phyloP scores from a whole-genome alignment of 2,888 invertebrate genomes.

The Plagodis dolabraria region DNA sequence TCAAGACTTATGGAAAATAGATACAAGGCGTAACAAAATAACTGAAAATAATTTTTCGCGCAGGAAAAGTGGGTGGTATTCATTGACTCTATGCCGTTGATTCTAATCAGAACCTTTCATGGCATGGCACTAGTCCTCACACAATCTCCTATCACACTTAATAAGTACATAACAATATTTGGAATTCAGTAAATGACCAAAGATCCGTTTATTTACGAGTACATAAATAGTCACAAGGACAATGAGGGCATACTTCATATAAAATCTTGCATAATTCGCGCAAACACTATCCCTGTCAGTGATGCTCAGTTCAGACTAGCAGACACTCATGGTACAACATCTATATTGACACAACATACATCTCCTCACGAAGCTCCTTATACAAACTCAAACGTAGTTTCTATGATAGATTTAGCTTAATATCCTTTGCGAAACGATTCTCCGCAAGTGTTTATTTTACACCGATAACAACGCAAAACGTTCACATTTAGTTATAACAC shows the following conservation, averaged over 20 bases:
- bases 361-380: slow-evolving; percentile 33
- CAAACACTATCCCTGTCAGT: slow-evolving; percentile 83
- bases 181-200: slow-evolving; percentile 53
- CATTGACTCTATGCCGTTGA: slow-evolving; percentile 82
- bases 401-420: slow-evolving; percentile 19
- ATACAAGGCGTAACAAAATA: slow-evolving; percentile 73
- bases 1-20: slow-evolving; percentile 63
- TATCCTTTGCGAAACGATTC: slow-evolving; percentile 26
- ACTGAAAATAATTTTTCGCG: slow-evolving; percentile 67
- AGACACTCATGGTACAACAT: slow-evolving; percentile 66
- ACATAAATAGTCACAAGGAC: slow-evolving; percentile 40
- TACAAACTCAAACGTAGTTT: slow-evolving; percentile 27
- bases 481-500: slow-evolving; percentile 43
- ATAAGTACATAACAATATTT: slow-evolving; percentile 58
- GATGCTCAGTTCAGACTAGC: slow-evolving; percentile 84
- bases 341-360: slow-evolving; percentile 30
- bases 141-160: slow-evolving; percentile 82
- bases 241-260: slow-evolving; percentile 62
- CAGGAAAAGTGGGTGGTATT: slow-evolving; percentile 84
- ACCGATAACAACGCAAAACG: slow-evolving; percentile 37
- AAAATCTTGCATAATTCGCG: slow-evolving; percentile 82
- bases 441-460: slow-evolving; percentile 29
- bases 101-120: slow-evolving; percentile 84
- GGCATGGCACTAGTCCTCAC: slow-evolving; percentile 84
- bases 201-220: slow-evolving; percentile 41